Base-by-base conservation (phyloP, 2,797 vertebrate species). In the Telmatherina bonti region DNA sequence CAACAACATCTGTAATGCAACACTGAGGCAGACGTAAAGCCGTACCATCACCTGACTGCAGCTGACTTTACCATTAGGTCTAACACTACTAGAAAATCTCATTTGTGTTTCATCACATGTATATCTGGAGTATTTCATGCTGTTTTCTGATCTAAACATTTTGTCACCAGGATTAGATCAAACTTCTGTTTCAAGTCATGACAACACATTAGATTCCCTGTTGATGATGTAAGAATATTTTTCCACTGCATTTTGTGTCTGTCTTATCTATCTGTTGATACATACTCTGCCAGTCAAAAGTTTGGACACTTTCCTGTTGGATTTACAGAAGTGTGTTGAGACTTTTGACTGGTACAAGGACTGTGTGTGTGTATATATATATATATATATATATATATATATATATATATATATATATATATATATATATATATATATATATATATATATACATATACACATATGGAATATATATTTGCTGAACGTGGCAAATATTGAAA, bases 401-500 rank as follows among this genome's bases (percentile, higher is more conserved):
- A 49, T 47, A 55, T 69, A 70, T 83, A 29, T 66, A 74, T 56
- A 30, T 47, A n/a, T n/a, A 59, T 59, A 18, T 51, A 51, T 20
- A 26, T 22, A 36, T 33, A 49, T 52, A 49, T 69, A 70, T 83
- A 7, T 31, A 31, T 31, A 7, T 31, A 35, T 9, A 35, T 81
- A 30, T 64, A 74, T 35, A 31, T 7, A 31, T 31, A 31, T 31
- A 31, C 7, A 31, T 31, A 31, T 31, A 31, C 7, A 31, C 66
- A 75, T 60, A 67, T 58, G 3, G 8, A 5, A 35, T 35, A 10
- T 35, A 35, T 35, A 35, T 31, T n/a, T 61, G 72, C 33, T 67
- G 78, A 85, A 82, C n/a, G 77, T 35, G 73, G 70, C 72, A 78
- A 87, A 82, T 79, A 88, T 81, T 79, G 71, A 84, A 74, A 81